Evolutionary conservation across 1,140 invertebrate genomes (phyloP), one percentile per base, ranked within the genome.

Genomic region (Stegodyphus mimosarum): DNA sequence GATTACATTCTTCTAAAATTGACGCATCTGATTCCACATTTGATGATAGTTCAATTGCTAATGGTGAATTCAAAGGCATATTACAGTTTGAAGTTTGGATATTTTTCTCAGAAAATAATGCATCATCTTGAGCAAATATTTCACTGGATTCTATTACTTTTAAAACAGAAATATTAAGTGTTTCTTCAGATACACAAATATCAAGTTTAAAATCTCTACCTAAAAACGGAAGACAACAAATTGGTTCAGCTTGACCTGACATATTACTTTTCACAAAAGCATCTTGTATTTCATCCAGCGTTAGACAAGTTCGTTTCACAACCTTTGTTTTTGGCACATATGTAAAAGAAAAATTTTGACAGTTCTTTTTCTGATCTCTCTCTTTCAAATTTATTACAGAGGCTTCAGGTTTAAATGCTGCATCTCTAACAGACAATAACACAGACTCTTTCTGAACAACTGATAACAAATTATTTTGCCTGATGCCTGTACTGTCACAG

Each of bases 211-310:
- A 84, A 7, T 69, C 51, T 17, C 51, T 64, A 69, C 49, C 73
- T 55, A 55, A 76, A 76, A 84, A 84, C 52, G 81, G 81, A n/a
- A 84, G 50, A 5, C 64, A 84, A 69, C 72, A 84, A n/a, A 84
- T 69, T 7, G 72, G 69, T 15, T 75, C 73, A 10, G 63, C 0
- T 18, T 33, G 17, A 10, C 66, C 64, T 66, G 80, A 83, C 10
- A n/a, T 48, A 69, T 7, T 76, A 9, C 72, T 69, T 11, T 63
- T 84, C 7, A 13, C 9, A 84, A 84, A 84, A 49, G 11, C 17
- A 18, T 84, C 81, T 50, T 76, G 81, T 50, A 76, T 84, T 84
- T 76, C 72, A 17, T 76, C 81, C 18, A 84, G 52, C 48, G 81
- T 84, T 1, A 84, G 9, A 60, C 81, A 84, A 17, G 81, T 84